Evolutionary conservation across 2,113 vertebrate genomes (phyloP).

Genomic region (Mirounga angustirostris): DNA sequence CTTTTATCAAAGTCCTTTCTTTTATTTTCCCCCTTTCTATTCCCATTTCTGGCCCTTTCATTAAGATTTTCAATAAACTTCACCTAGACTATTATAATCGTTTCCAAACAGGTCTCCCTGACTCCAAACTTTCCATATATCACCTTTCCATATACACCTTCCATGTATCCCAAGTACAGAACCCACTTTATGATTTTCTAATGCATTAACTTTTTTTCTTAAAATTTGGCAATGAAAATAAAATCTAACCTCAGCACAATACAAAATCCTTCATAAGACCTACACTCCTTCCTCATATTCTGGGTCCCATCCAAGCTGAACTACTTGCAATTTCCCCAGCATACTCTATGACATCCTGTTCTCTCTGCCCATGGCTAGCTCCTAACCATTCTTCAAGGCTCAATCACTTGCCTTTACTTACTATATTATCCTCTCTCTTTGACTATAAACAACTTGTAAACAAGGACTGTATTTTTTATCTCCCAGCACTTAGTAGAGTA

Average conservation of each 20-base stretch:
- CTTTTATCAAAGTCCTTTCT: not conserved
- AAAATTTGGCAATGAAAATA: slow-evolving; percentile 17
- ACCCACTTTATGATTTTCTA: not conserved
- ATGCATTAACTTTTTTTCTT: not conserved
- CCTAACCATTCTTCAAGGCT: not conserved
- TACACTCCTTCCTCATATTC: not conserved
- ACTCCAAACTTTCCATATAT: not conserved
- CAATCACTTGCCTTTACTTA: not conserved
- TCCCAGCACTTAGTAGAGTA: not conserved
- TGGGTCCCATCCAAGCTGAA: not conserved
- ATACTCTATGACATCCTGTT: not conserved
- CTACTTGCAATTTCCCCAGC: not conserved
- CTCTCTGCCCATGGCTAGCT: not conserved
- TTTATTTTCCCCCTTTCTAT: not conserved
- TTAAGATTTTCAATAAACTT: not conserved
- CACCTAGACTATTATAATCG: not conserved
- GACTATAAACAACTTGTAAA: not conserved
- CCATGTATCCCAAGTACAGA: not conserved
- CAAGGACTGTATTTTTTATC: not conserved
- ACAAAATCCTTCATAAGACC: not conserved
- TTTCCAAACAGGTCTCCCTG: not conserved
- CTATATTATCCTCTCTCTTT: not conserved
- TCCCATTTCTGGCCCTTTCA: not conserved
- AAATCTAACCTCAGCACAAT: not conserved
- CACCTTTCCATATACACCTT: not conserved